phyloP scores from a whole-genome alignment of 2,113 vertebrate species.

The Etheostoma spectabile region DNA sequence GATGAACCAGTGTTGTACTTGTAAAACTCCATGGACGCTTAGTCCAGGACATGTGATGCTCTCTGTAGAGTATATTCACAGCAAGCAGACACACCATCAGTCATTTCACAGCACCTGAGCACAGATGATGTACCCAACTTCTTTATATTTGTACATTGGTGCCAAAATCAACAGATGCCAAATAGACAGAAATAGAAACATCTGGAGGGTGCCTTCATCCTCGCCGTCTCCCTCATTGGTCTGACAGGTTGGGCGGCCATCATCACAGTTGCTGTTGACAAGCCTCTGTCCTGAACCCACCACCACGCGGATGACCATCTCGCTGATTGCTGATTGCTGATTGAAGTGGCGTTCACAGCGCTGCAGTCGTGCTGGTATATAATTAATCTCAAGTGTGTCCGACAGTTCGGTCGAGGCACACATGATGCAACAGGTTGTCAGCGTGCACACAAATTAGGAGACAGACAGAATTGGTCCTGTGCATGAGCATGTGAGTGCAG shows the following conservation, averaged over 20 bases:
- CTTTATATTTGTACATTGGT: not conserved
- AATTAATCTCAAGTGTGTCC: not conserved
- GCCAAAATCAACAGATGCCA: conserved; percentile 5
- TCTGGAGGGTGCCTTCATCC: conserved; percentile 28
- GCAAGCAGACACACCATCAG: not conserved
- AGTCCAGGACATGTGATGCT: not conserved
- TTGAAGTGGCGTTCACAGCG: conserved; percentile 31
- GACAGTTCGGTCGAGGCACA: not conserved
- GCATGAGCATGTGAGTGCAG: conserved; percentile 10
- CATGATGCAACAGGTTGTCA: conserved; percentile 12
- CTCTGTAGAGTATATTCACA: not conserved
- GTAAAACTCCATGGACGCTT: not conserved
- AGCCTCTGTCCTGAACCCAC: conserved; percentile 6
- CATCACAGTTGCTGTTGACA: conserved; percentile 25
- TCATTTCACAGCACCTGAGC: not conserved
- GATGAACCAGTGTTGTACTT: not conserved
- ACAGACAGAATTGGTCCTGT: conserved; percentile 10
- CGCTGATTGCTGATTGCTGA: conserved; percentile 48
- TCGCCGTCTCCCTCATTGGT: not conserved
- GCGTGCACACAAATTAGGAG: not conserved
- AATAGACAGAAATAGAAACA: conserved; percentile 1
- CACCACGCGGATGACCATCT: not conserved
- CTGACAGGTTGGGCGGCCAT: conserved; percentile 31
- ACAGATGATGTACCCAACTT: not conserved
- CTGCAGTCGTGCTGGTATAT: conserved; percentile 12